Evolutionary conservation across 2,113 vertebrate genomes (phyloP), one percentile per base, ranked within the genome.

Genomic region (Carassius auratus): DNA sequence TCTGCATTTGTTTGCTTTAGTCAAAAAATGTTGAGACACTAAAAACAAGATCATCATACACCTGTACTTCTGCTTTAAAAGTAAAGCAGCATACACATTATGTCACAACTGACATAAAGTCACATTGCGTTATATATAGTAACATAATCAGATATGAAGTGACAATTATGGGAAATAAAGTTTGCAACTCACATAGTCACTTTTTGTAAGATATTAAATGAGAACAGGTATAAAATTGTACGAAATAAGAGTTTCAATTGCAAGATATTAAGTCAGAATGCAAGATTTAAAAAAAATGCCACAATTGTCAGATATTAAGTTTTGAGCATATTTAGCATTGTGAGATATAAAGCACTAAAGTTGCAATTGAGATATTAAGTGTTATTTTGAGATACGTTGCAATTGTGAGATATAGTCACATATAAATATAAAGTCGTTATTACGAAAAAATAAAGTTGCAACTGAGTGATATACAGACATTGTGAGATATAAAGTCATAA

Each of bases 21-120:
- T 48, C 10, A 48, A 48, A 48, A 48, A 48, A 48, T 48, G 45
- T 48, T 48, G 45, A 48, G 45, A 9, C 17, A 86, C 2, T 1
- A 52, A 83, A 89, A 90, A 90, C 69, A 88, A 84, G n/a, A 61
- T 12, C 30, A 57, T 87, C 45, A 76, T 19, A 59, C 61, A 85
- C 12, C 45, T 52, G 71, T 13, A 2, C 30, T 0, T 66, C 59
- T 66, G 36, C 19, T 79, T 66, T 61, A 42, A 61, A 42, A 74
- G 68, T 19, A 7, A 76, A 77, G 55, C 8, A 13, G 15, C 19
- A 45, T 5, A 66, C n/a, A 66, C 21, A 21, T 42, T 15, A 73
- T 21, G 38, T 19, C 66, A 33, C 26, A 68, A 33, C 26, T 33
- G 2, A 42, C 21, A 3, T 38, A 1, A 9, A 42, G 36, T 21